phyloP scores from a whole-genome alignment of 2,797 vertebrate genomes.

The Orientallactaga sibirica region DNA sequence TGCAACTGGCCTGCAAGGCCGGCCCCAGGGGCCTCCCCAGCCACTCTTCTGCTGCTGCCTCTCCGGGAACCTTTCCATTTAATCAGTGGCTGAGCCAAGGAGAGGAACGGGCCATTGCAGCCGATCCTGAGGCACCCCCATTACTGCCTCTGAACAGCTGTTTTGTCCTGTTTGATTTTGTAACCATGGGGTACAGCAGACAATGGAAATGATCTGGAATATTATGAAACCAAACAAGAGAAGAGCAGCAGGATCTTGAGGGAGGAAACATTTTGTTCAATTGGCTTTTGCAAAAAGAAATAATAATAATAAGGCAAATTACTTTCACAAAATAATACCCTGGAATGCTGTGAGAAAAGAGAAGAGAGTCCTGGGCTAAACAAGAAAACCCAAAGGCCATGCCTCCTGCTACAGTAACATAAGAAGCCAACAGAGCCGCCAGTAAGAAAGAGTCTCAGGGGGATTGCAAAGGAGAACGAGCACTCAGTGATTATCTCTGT shows the following conservation, averaged over 20 bases:
- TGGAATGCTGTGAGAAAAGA: background rate
- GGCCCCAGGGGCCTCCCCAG: background rate
- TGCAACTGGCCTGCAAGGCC: background rate
- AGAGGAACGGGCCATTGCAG: background rate
- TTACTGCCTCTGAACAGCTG: conserved; percentile 73
- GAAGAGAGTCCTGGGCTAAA: background rate
- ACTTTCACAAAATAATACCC: background rate
- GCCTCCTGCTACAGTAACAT: background rate
- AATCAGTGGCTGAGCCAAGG: conserved; percentile 52
- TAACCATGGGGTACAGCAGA: conserved; percentile 85
- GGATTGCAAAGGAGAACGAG: too few relatives aligned
- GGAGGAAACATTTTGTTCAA: background rate
- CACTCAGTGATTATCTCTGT: background rate
- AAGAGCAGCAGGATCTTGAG: conserved; percentile 61
- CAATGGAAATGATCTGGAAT: conserved; percentile 82
- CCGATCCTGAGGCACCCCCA: background rate
- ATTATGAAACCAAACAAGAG: conserved; percentile 80
- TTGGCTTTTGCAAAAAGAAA: background rate
- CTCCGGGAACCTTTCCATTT: conserved; percentile 53
- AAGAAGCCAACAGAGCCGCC: background rate
- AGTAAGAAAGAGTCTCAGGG: background rate
- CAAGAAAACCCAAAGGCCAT: fast-evolving
- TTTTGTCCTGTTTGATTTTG: conserved; percentile 78
- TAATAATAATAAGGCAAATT: background rate
- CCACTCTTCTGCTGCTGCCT: background rate